phyloP scores from a whole-genome alignment of 92 coral and sea anemone species.

The Porites lobata region DNA sequence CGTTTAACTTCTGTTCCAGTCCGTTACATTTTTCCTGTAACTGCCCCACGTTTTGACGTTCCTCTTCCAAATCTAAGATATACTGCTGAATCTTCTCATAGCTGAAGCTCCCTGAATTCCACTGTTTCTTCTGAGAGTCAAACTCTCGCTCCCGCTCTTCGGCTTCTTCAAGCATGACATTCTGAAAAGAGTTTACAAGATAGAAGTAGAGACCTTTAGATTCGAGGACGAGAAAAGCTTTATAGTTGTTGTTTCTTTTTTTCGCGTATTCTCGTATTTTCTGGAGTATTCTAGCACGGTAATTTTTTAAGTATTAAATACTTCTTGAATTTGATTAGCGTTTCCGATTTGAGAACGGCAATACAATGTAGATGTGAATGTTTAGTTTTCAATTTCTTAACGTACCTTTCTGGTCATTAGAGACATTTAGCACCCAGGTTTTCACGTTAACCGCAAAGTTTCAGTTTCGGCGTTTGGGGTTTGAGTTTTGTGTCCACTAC shows the following conservation, averaged over 20 bases:
- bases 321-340: no score
- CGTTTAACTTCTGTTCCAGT: constrained; percentile 35
- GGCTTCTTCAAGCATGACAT: constrained; percentile 55
- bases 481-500: neutral
- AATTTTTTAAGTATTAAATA: no score
- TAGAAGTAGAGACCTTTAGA: neutral
- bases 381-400: no score
- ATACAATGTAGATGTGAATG: no score
- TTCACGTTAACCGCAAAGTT: neutral
- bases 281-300: no score
- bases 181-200: constrained; percentile 10
- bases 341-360: no score
- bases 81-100: constrained; percentile 43
- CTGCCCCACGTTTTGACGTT: constrained; percentile 52
- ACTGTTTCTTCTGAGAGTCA: constrained; percentile 48
- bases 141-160: constrained; percentile 78
- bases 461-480: constrained; percentile 2
- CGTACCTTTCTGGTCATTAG: no score
- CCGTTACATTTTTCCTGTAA: constrained; percentile 46
- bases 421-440: neutral
- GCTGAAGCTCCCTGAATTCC: constrained; percentile 50
- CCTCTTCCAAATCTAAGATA: constrained; percentile 25
- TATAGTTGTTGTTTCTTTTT: no score
- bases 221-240: no score
- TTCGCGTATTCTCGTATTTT: no score